Conservation (phyloP, 2,113 vertebrate genomes). For the Chauna torquata region DNA sequence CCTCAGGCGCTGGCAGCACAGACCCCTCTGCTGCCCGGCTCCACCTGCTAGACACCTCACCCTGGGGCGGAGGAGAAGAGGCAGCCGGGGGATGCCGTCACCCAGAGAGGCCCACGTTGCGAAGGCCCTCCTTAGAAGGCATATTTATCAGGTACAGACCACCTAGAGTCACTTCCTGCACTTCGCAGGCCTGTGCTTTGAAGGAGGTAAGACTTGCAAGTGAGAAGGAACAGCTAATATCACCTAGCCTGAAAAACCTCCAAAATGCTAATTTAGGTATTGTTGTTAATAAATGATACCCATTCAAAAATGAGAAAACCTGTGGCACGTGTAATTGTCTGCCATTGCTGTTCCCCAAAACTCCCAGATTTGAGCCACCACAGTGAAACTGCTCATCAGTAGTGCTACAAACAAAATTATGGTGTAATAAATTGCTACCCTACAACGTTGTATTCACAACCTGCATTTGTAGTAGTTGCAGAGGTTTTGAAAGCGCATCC, state of each 20-base stretch:
- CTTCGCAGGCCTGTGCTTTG: neutral
- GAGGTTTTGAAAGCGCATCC: neutral
- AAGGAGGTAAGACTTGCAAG: neutral
- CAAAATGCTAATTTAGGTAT: constrained; percentile 34
- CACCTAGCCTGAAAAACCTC: neutral
- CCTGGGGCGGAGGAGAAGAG: rapidly evolving
- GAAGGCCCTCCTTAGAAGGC: neutral
- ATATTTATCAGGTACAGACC: neutral
- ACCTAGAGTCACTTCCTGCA: neutral
- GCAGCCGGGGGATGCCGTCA: neutral
- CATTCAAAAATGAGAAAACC: neutral
- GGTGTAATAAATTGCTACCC: constrained; percentile 13
- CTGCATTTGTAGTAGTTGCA: neutral
- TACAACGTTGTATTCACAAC: neutral
- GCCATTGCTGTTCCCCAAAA: neutral
- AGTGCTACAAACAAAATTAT: neutral
- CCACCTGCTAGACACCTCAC: rapidly evolving
- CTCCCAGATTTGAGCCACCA: neutral
- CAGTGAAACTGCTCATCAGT: neutral
- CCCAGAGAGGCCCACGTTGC: rapidly evolving
- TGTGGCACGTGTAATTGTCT: neutral
- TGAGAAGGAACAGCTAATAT: neutral
- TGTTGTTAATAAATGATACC: constrained; percentile 3
- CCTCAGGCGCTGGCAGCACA: rapidly evolving
- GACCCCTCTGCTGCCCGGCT: neutral